Conservation (phyloP, 2,797 vertebrate genomes). For the Argyrosomus regius region DNA sequence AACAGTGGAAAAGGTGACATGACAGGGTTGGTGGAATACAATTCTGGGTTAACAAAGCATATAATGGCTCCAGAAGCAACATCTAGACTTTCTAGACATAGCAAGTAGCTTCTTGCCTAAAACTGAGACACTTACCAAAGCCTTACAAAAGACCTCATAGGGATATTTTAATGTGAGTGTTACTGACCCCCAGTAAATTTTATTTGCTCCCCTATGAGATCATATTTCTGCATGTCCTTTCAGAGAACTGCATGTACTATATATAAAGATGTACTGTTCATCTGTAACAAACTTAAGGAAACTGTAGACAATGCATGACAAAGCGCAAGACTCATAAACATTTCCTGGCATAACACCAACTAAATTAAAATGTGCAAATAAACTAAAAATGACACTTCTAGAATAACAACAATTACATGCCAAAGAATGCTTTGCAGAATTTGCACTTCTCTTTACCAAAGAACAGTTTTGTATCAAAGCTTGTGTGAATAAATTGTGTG, state of each 20-base stretch:
- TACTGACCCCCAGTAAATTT: constrained; percentile 30
- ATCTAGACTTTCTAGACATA: constrained; percentile 23
- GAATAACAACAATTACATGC: constrained; percentile 59
- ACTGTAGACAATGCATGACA: not conserved
- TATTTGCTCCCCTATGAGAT: constrained; percentile 32
- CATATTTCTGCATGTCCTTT: constrained; percentile 36
- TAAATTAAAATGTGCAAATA: constrained; percentile 50
- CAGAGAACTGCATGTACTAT: not conserved
- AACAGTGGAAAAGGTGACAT: constrained; percentile 40
- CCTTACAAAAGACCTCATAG: constrained; percentile 30
- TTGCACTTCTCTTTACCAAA: constrained; percentile 70
- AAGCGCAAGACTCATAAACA: constrained; percentile 19
- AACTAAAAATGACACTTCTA: constrained; percentile 57
- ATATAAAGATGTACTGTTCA: not conserved
- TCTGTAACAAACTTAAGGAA: not conserved
- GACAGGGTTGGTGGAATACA: constrained; percentile 7
- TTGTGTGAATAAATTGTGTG: constrained; percentile 73
- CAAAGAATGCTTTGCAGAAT: constrained; percentile 64
- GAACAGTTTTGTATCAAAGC: constrained; percentile 72
- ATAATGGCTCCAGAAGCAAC: constrained; percentile 37
- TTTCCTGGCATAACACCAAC: constrained; percentile 1
- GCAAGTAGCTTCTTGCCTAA: constrained; percentile 29
- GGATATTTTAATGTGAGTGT: constrained; percentile 35
- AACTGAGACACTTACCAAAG: constrained; percentile 40
- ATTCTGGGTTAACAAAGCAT: constrained; percentile 33